Percentiles rank a stretch among this genome's conserved stretches.
Evolutionary conservation across 2,113 vertebrate genomes (phyloP).

Genomic region (Bos taurus): DNA sequence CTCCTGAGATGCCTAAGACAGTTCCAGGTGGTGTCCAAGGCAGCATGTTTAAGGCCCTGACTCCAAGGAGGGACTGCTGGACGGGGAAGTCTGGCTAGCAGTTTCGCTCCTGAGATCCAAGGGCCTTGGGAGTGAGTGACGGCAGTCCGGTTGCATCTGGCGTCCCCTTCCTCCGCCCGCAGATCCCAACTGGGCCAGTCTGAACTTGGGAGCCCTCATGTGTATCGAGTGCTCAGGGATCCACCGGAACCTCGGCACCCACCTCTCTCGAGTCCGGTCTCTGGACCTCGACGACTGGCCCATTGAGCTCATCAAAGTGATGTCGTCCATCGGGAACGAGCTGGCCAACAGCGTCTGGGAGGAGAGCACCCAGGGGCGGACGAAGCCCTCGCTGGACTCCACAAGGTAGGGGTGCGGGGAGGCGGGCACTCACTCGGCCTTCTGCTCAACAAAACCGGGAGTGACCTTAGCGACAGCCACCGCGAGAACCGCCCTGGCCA

Average conservation of each 20-base stretch:
- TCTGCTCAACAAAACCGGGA: rapidly evolving
- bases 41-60: rapidly evolving
- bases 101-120: rapidly evolving
- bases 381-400: conserved; percentile 91
- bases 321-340: conserved; percentile 96
- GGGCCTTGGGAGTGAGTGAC: rapidly evolving
- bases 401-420: conserved; percentile 83
- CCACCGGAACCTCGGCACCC: conserved; percentile 96
- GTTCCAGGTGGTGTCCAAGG: neutral
- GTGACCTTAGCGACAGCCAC: rapidly evolving
- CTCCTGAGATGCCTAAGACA: neutral
- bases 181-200: conserved; percentile 98
- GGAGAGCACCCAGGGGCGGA: conserved; percentile 89
- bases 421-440: rapidly evolving
- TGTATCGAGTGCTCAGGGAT: conserved; percentile 99
- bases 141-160: rapidly evolving
- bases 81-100: rapidly evolving
- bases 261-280: conserved; percentile 94
- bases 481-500: rapidly evolving
- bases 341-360: conserved; percentile 97
- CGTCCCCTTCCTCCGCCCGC: neutral
- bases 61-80: rapidly evolving
- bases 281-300: conserved; percentile 98
- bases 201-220: conserved; percentile 97
- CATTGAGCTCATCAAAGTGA: conserved; percentile 94